Evolutionary conservation across 2,888 invertebrate genomes (phyloP).

Genomic region (Griposia aprilina): DNA sequence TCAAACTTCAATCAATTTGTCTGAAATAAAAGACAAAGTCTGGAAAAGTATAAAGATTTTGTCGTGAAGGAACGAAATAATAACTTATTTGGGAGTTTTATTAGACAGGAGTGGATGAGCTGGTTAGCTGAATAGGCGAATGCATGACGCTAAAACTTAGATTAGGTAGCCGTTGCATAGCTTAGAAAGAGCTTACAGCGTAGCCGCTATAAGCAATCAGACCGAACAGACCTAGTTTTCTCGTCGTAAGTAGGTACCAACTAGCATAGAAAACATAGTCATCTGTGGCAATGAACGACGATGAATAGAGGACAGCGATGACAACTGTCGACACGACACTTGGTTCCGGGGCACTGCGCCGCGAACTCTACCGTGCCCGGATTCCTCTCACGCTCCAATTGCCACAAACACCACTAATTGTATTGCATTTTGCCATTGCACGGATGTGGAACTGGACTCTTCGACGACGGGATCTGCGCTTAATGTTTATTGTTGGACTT

Average conservation of each 20-base stretch:
- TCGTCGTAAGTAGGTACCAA: conserved; percentile 12
- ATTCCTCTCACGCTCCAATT: conserved; percentile 90
- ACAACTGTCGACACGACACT: conserved; percentile 75
- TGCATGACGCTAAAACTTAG: conserved; percentile 17
- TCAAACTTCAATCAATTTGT: conserved; percentile 12
- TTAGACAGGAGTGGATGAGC: neutral
- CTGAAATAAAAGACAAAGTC: conserved; percentile 24
- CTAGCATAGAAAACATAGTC: conserved; percentile 30
- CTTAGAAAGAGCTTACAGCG: conserved; percentile 11
- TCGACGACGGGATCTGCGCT: conserved; percentile 67
- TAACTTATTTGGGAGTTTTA: neutral
- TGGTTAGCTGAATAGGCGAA: conserved; percentile 18
- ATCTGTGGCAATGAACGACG: conserved; percentile 36
- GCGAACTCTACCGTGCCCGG: conserved; percentile 83
- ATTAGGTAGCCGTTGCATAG: neutral
- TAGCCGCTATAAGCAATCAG: conserved; percentile 24
- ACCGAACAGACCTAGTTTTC: conserved; percentile 43
- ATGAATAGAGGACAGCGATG: conserved; percentile 76
- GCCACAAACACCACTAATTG: conserved; percentile 87
- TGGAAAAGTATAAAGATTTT: neutral
- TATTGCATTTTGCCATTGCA: conserved; percentile 82
- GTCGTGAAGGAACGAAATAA: neutral
- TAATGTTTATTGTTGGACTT: conserved; percentile 12
- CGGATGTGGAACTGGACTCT: conserved; percentile 75
- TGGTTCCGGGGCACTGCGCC: conserved; percentile 85